phyloP scores from a whole-genome alignment of 2,113 vertebrate species.

The Eupsittula cactorum region DNA sequence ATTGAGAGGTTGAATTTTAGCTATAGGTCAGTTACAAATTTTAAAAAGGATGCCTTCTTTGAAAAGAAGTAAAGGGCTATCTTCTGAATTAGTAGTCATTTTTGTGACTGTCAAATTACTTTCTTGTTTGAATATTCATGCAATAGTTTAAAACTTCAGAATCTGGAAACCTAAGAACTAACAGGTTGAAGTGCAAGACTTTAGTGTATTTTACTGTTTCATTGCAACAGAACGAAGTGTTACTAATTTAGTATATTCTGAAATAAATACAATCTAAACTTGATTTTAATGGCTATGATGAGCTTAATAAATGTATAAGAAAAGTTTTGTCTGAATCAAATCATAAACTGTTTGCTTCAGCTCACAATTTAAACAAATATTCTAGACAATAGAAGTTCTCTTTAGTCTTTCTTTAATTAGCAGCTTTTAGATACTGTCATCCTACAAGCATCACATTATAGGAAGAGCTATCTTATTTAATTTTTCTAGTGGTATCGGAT shows the following conservation, averaged over 20 bases:
- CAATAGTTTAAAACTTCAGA: neutral
- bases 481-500: neutral
- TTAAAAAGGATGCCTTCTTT: neutral
- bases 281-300: neutral
- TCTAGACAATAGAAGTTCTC: neutral
- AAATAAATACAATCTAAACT: neutral
- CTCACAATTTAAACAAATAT: neutral
- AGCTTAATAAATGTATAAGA: neutral
- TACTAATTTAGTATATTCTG: neutral
- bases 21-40: accelerated
- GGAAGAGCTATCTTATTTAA: neutral
- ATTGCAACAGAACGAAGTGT: neutral
- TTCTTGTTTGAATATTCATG: neutral
- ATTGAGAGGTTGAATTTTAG: neutral
- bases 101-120: neutral
- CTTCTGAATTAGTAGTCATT: neutral
- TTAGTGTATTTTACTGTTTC: neutral
- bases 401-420: neutral
- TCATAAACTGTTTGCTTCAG: neutral
- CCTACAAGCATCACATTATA: neutral
- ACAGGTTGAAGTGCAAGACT: neutral
- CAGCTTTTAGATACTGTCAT: neutral
- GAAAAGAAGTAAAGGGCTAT: neutral
- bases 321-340: neutral
- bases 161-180: neutral